Evolutionary conservation across 1,140 invertebrate genomes (phyloP).

Genomic region (Danaus plexippus): DNA sequence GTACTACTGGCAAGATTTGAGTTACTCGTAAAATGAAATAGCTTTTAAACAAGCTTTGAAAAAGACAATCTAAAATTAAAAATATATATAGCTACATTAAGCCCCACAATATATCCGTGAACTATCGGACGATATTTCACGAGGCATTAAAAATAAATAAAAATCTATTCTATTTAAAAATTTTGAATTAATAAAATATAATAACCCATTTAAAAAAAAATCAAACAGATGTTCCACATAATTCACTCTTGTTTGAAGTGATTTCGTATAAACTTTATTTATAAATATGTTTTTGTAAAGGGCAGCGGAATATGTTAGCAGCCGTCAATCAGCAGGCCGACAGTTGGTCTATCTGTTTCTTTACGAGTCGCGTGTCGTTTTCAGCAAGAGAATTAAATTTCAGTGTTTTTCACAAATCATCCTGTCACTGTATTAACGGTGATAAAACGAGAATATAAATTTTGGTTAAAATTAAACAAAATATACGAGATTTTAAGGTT

Average conservation of each 20-base stretch:
- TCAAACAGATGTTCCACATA: not conserved
- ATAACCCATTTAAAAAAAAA: too few species aligned
- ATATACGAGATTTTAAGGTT: not conserved
- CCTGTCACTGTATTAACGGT: slow-evolving; percentile 8
- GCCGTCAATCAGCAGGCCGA: slow-evolving; percentile 15
- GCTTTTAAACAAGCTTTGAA: too few species aligned
- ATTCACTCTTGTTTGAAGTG: slow-evolving; percentile 1
- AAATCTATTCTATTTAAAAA: too few species aligned
- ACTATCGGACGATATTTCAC: too few species aligned
- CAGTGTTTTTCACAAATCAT: slow-evolving; percentile 14
- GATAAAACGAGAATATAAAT: slow-evolving; percentile 4
- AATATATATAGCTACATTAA: too few species aligned
- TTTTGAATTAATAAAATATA: too few species aligned
- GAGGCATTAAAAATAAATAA: too few species aligned
- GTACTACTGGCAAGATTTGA: too few species aligned
- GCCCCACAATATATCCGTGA: too few species aligned
- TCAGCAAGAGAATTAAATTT: slow-evolving; percentile 19
- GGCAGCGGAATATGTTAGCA: not conserved
- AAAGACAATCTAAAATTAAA: too few species aligned
- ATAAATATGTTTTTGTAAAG: not conserved
- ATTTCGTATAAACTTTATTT: slow-evolving; percentile 3
- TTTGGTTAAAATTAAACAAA: slow-evolving; percentile 2
- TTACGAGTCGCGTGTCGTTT: slow-evolving; percentile 7
- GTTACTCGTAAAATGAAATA: too few species aligned
- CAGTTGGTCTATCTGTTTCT: slow-evolving; percentile 15